A percentile compares a stretch with the other conserved stretches of the same genome.
These are phyloP conservation scores for Vanacampus margaritifer DNA, from an alignment of 2,113 vertebrate species.

Conservation along the genomic window DNA sequence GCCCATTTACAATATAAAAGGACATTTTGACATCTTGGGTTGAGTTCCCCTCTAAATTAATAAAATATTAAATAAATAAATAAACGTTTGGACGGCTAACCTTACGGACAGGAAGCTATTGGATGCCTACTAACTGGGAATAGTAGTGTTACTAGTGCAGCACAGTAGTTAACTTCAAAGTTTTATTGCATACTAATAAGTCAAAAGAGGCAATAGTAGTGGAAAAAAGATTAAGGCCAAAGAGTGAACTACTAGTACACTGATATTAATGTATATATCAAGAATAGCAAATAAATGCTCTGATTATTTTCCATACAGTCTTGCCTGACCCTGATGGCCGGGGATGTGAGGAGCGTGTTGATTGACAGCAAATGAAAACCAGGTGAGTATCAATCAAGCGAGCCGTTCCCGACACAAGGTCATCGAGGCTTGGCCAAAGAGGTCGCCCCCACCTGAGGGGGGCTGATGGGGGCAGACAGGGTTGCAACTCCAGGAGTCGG, in stretches of 20 bases:
- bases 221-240: too few species aligned
- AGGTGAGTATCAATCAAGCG: conserved; percentile 58
- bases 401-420: conserved; percentile 41
- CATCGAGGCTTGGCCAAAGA: conserved; percentile 50
- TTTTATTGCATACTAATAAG: too few species aligned
- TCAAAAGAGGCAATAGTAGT: too few species aligned
- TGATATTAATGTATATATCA: background rate
- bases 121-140: too few species aligned
- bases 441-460: conserved; percentile 54
- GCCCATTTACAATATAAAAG: too few species aligned
- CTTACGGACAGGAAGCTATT: too few species aligned
- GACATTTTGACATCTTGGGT: too few species aligned
- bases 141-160: too few species aligned
- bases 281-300: background rate
- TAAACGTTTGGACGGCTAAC: too few species aligned
- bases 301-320: background rate
- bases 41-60: too few species aligned
- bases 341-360: conserved; percentile 24
- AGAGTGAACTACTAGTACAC: background rate
- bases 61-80: too few species aligned
- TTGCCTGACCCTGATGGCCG: conserved; percentile 1
- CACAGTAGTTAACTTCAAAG: too few species aligned
- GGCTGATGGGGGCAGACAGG: conserved; percentile 35
- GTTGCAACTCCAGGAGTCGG: conserved; percentile 59
- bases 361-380: conserved; percentile 61